Conservation (phyloP, 2,797 vertebrate genomes). For the Hyperoplus lanceolatus region DNA sequence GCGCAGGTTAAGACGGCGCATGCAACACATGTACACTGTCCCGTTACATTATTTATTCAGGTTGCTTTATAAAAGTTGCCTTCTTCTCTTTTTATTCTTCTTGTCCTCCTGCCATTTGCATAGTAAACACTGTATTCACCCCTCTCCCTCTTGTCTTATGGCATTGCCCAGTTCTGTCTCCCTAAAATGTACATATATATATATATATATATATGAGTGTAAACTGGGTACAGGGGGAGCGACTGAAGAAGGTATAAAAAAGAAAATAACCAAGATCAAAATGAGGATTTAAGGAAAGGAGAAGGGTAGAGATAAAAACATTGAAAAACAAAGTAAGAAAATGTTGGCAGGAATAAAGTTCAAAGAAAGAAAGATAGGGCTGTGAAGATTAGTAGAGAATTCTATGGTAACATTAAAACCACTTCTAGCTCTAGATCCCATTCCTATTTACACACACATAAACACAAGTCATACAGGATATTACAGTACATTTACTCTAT, state of each 20-base stretch:
- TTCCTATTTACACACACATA: constrained; percentile 75
- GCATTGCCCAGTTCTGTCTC: constrained; percentile 16
- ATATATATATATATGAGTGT: constrained; percentile 10
- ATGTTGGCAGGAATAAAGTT: constrained; percentile 17
- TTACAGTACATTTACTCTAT: constrained; percentile 67
- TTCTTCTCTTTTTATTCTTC: constrained; percentile 21
- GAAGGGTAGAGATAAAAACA: constrained; percentile 10
- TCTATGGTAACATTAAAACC: constrained; percentile 62
- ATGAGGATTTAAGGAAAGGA: constrained; percentile 12
- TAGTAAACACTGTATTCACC: constrained; percentile 75
- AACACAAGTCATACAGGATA: constrained; percentile 67
- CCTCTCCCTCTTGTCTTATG: constrained; percentile 15
- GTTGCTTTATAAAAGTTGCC: constrained; percentile 63
- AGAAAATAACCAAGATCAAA: not conserved
- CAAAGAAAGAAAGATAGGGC: constrained; percentile 11
- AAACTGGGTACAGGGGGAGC: not conserved
- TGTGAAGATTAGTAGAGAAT: constrained; percentile 36
- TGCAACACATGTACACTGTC: constrained; percentile 76
- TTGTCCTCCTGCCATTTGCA: constrained; percentile 77
- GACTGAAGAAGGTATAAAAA: not conserved
- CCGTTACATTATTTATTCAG: constrained; percentile 47
- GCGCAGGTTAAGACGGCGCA: constrained; percentile 74
- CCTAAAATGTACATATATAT: not conserved
- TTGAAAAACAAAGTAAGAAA: not conserved
- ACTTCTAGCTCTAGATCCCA: constrained; percentile 64